phyloP scores from a whole-genome alignment of 1,140 invertebrate genomes.

The Gonioctena quinquepunctata region DNA sequence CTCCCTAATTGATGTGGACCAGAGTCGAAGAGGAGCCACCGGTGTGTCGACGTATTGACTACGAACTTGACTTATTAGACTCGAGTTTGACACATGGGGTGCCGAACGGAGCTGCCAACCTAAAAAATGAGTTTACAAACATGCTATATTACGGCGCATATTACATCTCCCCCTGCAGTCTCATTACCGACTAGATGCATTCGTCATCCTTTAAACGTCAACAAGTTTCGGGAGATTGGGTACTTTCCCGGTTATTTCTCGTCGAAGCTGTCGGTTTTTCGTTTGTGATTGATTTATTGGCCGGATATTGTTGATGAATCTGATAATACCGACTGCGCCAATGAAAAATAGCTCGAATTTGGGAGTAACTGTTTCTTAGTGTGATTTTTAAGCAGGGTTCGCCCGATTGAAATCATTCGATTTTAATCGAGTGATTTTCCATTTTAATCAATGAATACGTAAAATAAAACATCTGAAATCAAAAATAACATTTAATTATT shows the following conservation, averaged over 20 bases:
- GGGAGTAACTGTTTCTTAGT: no score
- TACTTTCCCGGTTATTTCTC: not conserved
- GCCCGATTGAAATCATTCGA: no score
- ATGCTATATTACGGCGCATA: conserved; percentile 28
- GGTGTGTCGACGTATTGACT: conserved; percentile 37
- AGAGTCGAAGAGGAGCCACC: conserved; percentile 18
- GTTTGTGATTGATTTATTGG: not conserved
- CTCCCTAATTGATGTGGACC: conserved; percentile 25
- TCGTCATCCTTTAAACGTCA: not conserved
- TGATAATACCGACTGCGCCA: no score
- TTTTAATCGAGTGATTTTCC: no score
- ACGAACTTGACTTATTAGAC: conserved; percentile 44
- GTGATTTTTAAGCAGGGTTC: no score
- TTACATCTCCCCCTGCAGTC: not conserved
- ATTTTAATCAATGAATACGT: no score
- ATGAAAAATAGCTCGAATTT: no score
- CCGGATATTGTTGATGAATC: not conserved
- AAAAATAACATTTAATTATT: no score
- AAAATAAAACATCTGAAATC: no score
- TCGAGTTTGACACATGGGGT: conserved; percentile 48
- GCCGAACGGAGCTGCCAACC: conserved; percentile 37
- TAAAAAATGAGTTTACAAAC: conserved; percentile 49
- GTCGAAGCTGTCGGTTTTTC: not conserved
- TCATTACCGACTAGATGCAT: not conserved
- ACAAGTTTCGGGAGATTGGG: not conserved